Evolutionary conservation across 2,888 invertebrate species (phyloP).

Genomic region (Punctoribates punctum): DNA sequence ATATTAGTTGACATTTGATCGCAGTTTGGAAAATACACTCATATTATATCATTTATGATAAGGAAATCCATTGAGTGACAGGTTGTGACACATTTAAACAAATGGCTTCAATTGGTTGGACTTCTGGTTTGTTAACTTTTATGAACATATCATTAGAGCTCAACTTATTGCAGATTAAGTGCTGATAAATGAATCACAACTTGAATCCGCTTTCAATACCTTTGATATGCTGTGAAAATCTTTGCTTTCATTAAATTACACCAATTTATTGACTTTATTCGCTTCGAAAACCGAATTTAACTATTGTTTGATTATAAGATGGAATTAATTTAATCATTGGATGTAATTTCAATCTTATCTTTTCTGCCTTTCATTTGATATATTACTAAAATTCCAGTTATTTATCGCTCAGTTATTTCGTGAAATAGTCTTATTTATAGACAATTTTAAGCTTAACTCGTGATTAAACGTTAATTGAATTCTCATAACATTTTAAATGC

Average conservation of each 20-base stretch:
- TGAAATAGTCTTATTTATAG: too few species aligned
- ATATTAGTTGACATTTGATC: constrained; percentile 23
- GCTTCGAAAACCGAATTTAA: neutral
- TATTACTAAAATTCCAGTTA: too few species aligned
- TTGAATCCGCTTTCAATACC: neutral
- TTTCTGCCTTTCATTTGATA: neutral
- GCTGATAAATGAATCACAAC: constrained; percentile 3
- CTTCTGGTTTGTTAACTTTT: neutral
- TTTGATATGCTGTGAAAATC: neutral
- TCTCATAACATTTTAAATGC: too few species aligned
- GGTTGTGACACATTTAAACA: neutral
- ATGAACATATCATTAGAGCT: constrained; percentile 16
- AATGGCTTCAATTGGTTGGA: neutral
- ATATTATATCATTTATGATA: constrained; percentile 27
- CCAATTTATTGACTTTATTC: neutral
- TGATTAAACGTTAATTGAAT: too few species aligned
- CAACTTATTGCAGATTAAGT: constrained; percentile 26
- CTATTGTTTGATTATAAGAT: neutral
- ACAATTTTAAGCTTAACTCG: too few species aligned
- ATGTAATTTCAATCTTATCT: neutral
- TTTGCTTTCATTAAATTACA: neutral
- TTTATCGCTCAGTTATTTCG: too few species aligned
- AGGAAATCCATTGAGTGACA: neutral
- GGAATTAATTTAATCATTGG: neutral
- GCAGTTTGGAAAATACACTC: neutral